Evolutionary conservation across 2,113 vertebrate species (phyloP).

Genomic region (Colinus virginianus): DNA sequence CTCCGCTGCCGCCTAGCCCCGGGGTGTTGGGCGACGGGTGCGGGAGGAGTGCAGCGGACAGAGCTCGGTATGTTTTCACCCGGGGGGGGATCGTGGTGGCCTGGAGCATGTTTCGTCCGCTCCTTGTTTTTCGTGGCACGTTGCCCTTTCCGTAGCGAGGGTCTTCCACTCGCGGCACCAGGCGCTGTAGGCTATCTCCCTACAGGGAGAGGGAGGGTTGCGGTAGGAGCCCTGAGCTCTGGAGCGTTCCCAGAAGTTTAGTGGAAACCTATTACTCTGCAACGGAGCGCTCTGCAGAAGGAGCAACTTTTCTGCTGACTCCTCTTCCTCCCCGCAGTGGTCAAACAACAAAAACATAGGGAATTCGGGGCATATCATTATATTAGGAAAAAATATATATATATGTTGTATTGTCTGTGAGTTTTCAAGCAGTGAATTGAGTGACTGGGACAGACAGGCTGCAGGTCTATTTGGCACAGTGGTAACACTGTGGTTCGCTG

Average conservation of each 20-base stretch:
- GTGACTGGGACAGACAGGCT: constrained; percentile 17
- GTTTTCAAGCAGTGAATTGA: background rate
- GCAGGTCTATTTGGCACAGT: background rate
- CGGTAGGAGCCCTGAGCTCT: background rate
- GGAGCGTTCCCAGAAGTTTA: background rate
- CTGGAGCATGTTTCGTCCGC: background rate
- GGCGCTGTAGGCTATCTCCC: background rate
- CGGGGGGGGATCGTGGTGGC: no score
- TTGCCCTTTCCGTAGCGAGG: background rate
- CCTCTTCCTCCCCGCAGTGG: background rate
- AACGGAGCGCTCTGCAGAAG: background rate
- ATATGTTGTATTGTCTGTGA: background rate
- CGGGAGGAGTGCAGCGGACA: background rate
- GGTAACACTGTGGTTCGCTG: background rate
- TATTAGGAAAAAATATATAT: background rate
- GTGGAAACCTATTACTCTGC: background rate
- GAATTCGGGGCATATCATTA: background rate
- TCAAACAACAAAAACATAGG: background rate
- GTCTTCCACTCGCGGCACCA: no score
- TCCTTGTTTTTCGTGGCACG: no score
- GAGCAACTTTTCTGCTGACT: constrained; percentile 23
- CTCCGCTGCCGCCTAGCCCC: background rate
- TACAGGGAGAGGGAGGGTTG: background rate
- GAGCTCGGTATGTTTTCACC: background rate
- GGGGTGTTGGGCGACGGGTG: background rate